These are phyloP conservation scores for Rhagophthalmus giganteus DNA, from an alignment of 2,888 invertebrate genomes.

Conservation along the genomic window DNA sequence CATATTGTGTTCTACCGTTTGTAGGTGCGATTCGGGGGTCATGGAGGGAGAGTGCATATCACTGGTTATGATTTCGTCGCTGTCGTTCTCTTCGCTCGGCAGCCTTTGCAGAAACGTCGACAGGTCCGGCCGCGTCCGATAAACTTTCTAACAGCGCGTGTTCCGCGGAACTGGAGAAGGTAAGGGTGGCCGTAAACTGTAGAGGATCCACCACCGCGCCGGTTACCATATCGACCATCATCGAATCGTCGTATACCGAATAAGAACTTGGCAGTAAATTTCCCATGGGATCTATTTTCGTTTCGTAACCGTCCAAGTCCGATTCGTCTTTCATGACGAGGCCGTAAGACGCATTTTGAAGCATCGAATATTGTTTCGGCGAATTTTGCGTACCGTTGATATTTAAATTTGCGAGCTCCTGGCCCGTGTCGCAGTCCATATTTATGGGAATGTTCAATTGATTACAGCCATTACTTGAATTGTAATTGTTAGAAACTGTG, in stretches of 20 bases:
- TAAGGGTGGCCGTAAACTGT: constrained; percentile 80
- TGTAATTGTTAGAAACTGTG: constrained; percentile 67
- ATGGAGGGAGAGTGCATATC: constrained; percentile 75
- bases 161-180: constrained; percentile 78
- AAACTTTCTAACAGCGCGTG: constrained; percentile 75
- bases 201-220: constrained; percentile 78
- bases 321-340: constrained; percentile 79
- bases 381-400: constrained; percentile 56
- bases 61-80: constrained; percentile 65
- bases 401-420: constrained; percentile 59
- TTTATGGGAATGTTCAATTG: constrained; percentile 70
- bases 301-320: constrained; percentile 71
- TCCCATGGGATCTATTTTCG: constrained; percentile 70
- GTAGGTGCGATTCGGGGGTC: constrained; percentile 65
- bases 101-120: constrained; percentile 73
- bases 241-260: constrained; percentile 73
- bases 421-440: constrained; percentile 77
- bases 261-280: constrained; percentile 63
- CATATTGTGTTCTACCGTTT: constrained; percentile 63
- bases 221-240: constrained; percentile 82
- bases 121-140: constrained; percentile 78
- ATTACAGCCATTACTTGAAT: constrained; percentile 67
- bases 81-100: constrained; percentile 63
- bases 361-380: constrained; percentile 73
- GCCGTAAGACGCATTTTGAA: constrained; percentile 82